Base-by-base conservation (phyloP, 2,888 invertebrate species). In the Autographa gamma region DNA sequence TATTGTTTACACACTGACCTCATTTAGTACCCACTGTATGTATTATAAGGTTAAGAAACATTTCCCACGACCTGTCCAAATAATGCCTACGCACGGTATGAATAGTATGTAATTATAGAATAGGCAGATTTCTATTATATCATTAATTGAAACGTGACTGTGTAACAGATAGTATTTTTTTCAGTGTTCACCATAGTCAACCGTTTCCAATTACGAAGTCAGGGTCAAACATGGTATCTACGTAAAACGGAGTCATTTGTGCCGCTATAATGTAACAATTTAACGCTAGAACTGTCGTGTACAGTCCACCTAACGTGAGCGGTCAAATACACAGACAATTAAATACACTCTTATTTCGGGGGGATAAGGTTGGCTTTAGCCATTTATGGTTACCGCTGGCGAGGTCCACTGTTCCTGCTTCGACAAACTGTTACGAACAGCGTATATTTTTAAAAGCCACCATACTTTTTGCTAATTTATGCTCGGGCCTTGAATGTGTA, bases 171-270 rank as follows among this genome's bases (percentile, higher is more conserved):
- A 56, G 25, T 8, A 14, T 52, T 60, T 52, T 68, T 68, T 68
- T 73, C 34, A 25, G 9, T 60, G 11, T 16, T 60, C 63, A 31
- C 60, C 16, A 62, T 59, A 64, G 60, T 70, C 61, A 61, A 74
- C 54, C 48, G 54, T 69, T 62, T 59, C 31, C 60, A 63, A 75
- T 62, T 34, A 77, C 14, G 18, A 68, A 65, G 34, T 67, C 79
- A 76, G 58, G 80, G 82, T 71, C 65, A 69, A 68, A 65, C 63
- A 83, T 69, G 77, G 75, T 75, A 76, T 31, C 48, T 64, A 71
- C 38, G 18, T 59, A 32, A 70, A 60, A 63, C 34, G 11, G 34
- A 68, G 52, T 70, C 41, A 71, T 59, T 72, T 71, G 43, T 72
- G 62, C 34, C 60, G 38, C 52, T 48, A 69, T 41, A 77, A 31